These are phyloP conservation scores for Eidolon helvum DNA, from an alignment of 2,113 vertebrate species.

Conservation along the genomic window DNA sequence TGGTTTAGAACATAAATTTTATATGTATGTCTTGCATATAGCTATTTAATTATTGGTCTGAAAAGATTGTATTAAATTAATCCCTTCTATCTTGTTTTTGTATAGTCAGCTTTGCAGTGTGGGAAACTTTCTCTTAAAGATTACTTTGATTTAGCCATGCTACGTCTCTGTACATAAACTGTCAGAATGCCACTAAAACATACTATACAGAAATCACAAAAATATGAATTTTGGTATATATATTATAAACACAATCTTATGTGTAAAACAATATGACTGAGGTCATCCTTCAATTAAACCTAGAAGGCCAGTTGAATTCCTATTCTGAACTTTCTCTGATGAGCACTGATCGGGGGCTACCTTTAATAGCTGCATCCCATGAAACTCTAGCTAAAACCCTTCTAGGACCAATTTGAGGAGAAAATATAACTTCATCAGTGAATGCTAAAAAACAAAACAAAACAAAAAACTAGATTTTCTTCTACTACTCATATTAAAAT, in stretches of 20 bases:
- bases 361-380: background rate
- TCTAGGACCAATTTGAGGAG: background rate
- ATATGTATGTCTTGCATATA: background rate
- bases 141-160: background rate
- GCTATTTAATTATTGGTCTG: background rate
- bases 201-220: background rate
- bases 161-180: background rate
- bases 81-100: background rate
- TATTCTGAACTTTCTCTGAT: background rate
- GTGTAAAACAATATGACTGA: background rate
- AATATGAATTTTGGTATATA: background rate
- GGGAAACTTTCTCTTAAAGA: slow-evolving; percentile 21
- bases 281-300: background rate
- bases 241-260: background rate
- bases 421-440: background rate
- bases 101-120: background rate
- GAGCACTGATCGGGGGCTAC: background rate
- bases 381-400: slow-evolving; percentile 2
- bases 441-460: background rate
- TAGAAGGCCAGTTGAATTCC: background rate
- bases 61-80: background rate
- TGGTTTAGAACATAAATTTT: background rate
- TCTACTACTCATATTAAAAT: background rate
- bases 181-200: background rate
- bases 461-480: background rate